phyloP scores from a whole-genome alignment of 1,140 invertebrate species.

The Monochamus saltuarius region DNA sequence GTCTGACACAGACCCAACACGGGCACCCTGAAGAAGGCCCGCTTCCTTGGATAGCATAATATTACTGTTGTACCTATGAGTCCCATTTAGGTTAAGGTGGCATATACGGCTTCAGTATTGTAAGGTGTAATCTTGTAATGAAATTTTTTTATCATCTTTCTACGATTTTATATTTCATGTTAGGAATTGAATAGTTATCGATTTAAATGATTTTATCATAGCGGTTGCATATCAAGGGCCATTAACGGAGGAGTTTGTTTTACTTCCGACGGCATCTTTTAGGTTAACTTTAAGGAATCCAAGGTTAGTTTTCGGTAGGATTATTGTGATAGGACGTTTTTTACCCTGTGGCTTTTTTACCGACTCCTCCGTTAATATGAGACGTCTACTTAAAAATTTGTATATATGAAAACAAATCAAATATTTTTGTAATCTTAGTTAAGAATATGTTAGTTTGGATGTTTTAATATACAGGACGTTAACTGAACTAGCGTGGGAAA shows the following conservation, averaged over 20 bases:
- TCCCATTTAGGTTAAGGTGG: slow-evolving; percentile 19
- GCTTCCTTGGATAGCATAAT: slow-evolving; percentile 39
- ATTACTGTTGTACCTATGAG: slow-evolving; percentile 31
- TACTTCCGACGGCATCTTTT: slow-evolving; percentile 22
- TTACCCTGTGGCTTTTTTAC: neutral
- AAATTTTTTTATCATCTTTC: slow-evolving; percentile 5
- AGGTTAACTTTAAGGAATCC: neutral
- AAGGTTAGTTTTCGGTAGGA: neutral
- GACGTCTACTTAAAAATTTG: neutral
- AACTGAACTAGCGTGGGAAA: neutral
- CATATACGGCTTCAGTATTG: slow-evolving; percentile 8
- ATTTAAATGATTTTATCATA: slow-evolving; percentile 28
- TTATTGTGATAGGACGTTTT: slow-evolving; percentile 4
- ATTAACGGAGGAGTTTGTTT: slow-evolving; percentile 22
- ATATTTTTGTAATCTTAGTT: slow-evolving; percentile 17
- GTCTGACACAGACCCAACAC: slow-evolving; percentile 55
- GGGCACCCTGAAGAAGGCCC: slow-evolving; percentile 31
- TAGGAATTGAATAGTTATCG: slow-evolving; percentile 26
- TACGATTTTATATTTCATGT: slow-evolving; percentile 20
- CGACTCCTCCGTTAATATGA: slow-evolving; percentile 5
- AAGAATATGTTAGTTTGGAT: slow-evolving; percentile 7
- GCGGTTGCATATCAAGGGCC: slow-evolving; percentile 29
- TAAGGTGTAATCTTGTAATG: slow-evolving; percentile 11
- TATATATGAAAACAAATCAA: slow-evolving; percentile 11
- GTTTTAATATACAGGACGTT: slow-evolving; percentile 1